Evolutionary conservation across 2,113 vertebrate genomes (phyloP).

Genomic region (Sylvia atricapilla): DNA sequence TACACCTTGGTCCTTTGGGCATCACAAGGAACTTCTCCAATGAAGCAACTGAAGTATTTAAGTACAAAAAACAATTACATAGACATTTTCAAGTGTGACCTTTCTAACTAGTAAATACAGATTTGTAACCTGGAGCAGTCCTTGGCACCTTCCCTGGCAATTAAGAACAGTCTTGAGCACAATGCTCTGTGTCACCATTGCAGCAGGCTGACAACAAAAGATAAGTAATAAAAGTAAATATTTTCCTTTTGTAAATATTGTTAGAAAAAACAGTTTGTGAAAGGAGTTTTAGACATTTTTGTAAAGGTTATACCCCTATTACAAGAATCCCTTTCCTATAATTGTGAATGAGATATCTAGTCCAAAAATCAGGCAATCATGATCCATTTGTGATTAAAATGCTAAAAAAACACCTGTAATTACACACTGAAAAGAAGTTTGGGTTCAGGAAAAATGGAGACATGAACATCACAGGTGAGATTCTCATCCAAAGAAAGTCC

Average conservation of each 20-base stretch:
- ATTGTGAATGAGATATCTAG: neutral
- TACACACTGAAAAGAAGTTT: neutral
- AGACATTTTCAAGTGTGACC: neutral
- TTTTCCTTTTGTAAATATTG: neutral
- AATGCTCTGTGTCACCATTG: neutral
- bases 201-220: neutral
- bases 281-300: neutral
- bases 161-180: neutral
- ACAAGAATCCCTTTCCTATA: neutral
- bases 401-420: neutral
- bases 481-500: neutral
- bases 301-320: neutral
- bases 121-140: neutral
- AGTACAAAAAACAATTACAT: neutral
- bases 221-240: neutral
- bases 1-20: neutral
- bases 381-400: neutral
- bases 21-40: neutral
- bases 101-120: neutral
- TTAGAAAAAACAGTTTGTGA: neutral
- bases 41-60: neutral
- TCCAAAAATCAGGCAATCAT: neutral
- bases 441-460: neutral
- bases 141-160: neutral
- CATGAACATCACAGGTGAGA: neutral